Evolutionary conservation across 1,140 invertebrate species (phyloP).

Genomic region (Bombyx mandarina): DNA sequence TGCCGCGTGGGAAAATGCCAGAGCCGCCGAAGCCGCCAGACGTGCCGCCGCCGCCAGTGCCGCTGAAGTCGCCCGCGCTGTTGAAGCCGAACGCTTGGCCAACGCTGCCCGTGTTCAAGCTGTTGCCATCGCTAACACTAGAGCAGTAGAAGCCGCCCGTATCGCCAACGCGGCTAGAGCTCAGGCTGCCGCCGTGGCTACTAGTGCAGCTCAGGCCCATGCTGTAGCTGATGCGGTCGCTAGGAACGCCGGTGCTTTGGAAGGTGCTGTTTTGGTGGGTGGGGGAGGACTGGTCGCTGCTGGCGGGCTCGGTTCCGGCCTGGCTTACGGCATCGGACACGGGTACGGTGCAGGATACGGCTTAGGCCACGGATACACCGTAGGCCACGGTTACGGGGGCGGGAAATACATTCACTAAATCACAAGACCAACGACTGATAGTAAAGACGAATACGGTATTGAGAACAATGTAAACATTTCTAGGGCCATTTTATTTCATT

Average conservation of each 20-base stretch:
- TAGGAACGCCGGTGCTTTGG: conserved; percentile 28
- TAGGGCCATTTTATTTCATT: conserved; percentile 42
- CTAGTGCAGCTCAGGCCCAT: conserved; percentile 50
- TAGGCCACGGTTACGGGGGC: conserved; percentile 17
- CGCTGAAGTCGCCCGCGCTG: conserved; percentile 42
- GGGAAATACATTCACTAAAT: conserved; percentile 25
- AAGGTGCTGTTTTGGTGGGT: conserved; percentile 36
- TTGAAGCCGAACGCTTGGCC: conserved; percentile 47
- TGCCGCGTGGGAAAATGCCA: conserved; percentile 50
- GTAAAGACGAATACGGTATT: conserved; percentile 1
- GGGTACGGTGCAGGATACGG: conserved; percentile 20
- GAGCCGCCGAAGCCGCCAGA: conserved; percentile 49
- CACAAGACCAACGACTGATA: not conserved
- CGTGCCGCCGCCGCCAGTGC: conserved; percentile 42
- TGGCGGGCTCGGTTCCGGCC: conserved; percentile 13
- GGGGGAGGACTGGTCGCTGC: conserved; percentile 20
- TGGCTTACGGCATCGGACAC: conserved; percentile 15
- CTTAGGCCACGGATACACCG: conserved; percentile 9
- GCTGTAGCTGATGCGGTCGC: conserved; percentile 52
- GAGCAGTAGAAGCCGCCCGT: conserved; percentile 48
- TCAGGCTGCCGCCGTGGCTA: conserved; percentile 47
- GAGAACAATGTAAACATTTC: conserved; percentile 30
- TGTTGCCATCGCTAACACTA: conserved; percentile 50
- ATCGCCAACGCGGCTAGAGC: conserved; percentile 53
- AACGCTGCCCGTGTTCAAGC: conserved; percentile 55